These are phyloP conservation scores for Arenaria interpres DNA, from an alignment of 2,113 vertebrate species.

Conservation along the genomic window DNA sequence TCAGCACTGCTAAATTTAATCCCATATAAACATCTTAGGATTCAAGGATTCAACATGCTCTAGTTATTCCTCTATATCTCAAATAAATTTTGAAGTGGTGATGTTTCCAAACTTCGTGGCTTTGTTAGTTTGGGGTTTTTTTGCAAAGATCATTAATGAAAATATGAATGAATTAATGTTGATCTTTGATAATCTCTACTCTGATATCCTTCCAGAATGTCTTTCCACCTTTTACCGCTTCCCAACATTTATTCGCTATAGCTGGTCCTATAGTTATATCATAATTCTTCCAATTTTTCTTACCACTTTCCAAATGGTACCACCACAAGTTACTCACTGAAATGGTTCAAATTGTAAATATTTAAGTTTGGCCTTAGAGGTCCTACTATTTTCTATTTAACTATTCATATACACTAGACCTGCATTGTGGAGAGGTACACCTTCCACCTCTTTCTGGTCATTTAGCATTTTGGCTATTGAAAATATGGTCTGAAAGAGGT, in stretches of 20 bases:
- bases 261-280: not conserved
- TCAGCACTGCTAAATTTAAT: not conserved
- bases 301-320: not conserved
- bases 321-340: not conserved
- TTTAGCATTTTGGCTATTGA: not conserved
- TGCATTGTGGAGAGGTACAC: not conserved
- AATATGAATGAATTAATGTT: not conserved
- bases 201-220: not conserved
- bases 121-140: not conserved
- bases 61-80: not conserved
- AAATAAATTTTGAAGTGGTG: not conserved
- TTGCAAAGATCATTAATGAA: not conserved
- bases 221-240: not conserved
- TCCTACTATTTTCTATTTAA: not conserved
- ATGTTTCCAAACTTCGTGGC: not conserved
- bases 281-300: not conserved
- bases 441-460: not conserved
- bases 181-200: not conserved
- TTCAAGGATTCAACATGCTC: not conserved
- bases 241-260: not conserved
- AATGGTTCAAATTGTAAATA: not conserved
- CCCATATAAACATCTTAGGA: not conserved
- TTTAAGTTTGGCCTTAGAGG: not conserved
- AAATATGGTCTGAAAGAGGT: not conserved
- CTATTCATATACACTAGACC: fast-evolving